Conservation (phyloP, 1,140 invertebrate genomes). For the Venustaconcha ellipsiformis region DNA sequence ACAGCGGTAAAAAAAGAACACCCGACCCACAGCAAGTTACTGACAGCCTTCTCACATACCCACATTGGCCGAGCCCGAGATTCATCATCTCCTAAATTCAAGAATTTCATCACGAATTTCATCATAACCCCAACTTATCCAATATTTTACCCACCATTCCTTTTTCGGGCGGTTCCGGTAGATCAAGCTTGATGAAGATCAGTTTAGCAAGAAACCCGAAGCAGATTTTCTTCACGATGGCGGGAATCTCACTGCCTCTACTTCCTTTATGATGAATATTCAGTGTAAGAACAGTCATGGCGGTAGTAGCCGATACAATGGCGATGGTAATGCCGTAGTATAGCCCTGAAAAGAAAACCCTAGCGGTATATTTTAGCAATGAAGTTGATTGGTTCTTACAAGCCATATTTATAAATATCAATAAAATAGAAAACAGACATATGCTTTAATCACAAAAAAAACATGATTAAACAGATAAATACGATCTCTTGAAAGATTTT, state of each 20-base stretch:
- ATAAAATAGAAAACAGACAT: conserved; percentile 3
- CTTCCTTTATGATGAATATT: conserved; percentile 90
- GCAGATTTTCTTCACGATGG: conserved; percentile 77
- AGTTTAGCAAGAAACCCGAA: conserved; percentile 72
- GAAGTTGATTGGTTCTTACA: neutral
- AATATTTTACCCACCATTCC: neutral
- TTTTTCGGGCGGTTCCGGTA: conserved; percentile 36
- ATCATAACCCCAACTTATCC: neutral
- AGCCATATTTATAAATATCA: conserved; percentile 5
- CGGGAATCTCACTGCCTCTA: conserved; percentile 81
- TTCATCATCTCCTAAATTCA: neutral
- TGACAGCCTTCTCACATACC: no score
- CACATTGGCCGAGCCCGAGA: no score
- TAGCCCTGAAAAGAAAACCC: conserved; percentile 74
- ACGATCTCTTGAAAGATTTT: neutral
- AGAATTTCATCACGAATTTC: neutral
- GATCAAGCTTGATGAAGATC: conserved; percentile 71
- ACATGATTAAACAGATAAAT: neutral
- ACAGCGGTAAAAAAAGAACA: no score
- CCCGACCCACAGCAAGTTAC: no score
- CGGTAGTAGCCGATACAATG: conserved; percentile 89
- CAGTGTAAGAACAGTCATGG: conserved; percentile 78
- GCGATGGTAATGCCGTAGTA: conserved; percentile 94
- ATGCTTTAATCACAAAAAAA: neutral
- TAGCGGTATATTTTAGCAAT: neutral